These are phyloP conservation scores for Pentalonia nigronervosa DNA, from an alignment of 1,140 invertebrate species.

Conservation along the genomic window DNA sequence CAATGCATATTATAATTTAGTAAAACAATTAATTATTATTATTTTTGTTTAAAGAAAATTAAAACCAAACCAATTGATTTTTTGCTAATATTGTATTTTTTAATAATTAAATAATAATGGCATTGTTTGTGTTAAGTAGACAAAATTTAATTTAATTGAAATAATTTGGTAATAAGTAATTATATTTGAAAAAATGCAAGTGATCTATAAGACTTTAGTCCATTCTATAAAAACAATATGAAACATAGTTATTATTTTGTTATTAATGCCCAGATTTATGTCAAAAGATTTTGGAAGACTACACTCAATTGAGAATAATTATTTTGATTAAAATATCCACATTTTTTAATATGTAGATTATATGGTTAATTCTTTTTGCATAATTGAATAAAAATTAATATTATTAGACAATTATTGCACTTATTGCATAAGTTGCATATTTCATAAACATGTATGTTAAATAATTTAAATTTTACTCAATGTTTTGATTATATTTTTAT, in stretches of 20 bases:
- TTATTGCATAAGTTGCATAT: no score
- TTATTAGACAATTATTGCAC: no score
- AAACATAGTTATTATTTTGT: neutral
- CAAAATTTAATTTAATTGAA: neutral
- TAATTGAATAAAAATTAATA: no score
- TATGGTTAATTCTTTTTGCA: no score
- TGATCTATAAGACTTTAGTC: neutral
- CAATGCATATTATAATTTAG: neutral
- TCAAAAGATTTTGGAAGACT: no score
- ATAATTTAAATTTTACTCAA: no score
- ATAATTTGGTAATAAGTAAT: neutral
- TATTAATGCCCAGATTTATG: neutral
- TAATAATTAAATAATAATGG: neutral
- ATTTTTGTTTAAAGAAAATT: neutral
- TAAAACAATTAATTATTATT: neutral
- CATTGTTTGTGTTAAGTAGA: neutral
- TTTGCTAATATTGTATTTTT: neutral
- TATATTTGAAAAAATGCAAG: neutral
- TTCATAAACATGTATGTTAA: no score
- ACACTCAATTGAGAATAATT: no score
- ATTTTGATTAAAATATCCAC: no score
- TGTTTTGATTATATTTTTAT: no score
- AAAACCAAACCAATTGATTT: neutral
- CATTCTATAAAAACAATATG: neutral
- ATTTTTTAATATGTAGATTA: no score